Evolutionary conservation across 1,140 invertebrate species (phyloP), one percentile per base, ranked within the genome.

Genomic region (Cydia amplana): DNA sequence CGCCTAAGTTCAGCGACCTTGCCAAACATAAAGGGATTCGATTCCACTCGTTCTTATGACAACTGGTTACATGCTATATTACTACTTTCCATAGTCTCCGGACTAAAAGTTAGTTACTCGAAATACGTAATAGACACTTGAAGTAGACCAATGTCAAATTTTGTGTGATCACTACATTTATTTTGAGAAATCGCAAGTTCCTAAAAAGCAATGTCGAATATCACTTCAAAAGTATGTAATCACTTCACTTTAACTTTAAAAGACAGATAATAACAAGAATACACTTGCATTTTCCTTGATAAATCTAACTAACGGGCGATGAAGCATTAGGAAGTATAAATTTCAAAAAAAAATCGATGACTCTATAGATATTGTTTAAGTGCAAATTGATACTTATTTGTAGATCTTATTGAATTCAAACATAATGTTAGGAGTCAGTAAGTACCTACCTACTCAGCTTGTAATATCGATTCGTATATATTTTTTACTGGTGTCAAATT

Each of bases 1-100:
- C 63, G 74, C 78, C 32, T 40, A 70, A 36, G 84, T 80, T 88
- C 84, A 85, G 20, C 80, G 83, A 86, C 86, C 83, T 74, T 78
- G 60, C 73, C 64, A 67, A 18, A 70, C 4, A 32, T 67, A 65
- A 25, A 70, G 28, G 36, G 16, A 18, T 32, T 18, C 4, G n/a
- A 36, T 36, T 65, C 32, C 20, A 36, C n/a, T 18, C 5, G 9
- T 70, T 70, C 7, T 60, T 3, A n/a, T 20, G 18, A 60, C 20
- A 60, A 7, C 0, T 46, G 43, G 1, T 14, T 46, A 46, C 14
- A 46, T 46, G 43, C 10, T 43, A 43, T 12, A 43, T 43, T 7
- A 43, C 40, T 10, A 43, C 40, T 46, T 46, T 4, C 2, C 43
- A 46, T 46, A 46, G 43, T 46, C 1, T 18, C 16, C 49, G 12